Evolutionary conservation across 2,113 vertebrate species (phyloP).

Genomic region (Antennarius striatus): DNA sequence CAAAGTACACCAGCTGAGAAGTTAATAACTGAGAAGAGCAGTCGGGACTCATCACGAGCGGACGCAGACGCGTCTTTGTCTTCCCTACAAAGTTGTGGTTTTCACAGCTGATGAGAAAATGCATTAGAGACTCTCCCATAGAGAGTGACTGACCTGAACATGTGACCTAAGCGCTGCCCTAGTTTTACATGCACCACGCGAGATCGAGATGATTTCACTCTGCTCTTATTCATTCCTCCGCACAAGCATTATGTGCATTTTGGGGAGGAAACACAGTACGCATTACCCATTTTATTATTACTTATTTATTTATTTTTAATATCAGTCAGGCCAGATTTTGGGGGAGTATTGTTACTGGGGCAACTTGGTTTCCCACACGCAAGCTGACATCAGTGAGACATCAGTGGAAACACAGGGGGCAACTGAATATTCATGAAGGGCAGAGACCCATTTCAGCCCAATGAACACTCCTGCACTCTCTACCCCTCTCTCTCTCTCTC

Average conservation of each 20-base stretch:
- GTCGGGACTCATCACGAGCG: slow-evolving; percentile 40
- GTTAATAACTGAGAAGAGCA: slow-evolving; percentile 39
- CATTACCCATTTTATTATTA: not conserved
- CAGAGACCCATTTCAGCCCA: slow-evolving; percentile 74
- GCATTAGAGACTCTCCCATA: slow-evolving; percentile 70
- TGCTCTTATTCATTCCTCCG: slow-evolving; percentile 24
- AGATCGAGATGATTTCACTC: slow-evolving; percentile 61
- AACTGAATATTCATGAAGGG: slow-evolving; percentile 79
- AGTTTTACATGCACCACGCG: slow-evolving; percentile 68
- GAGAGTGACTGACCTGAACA: slow-evolving; percentile 76
- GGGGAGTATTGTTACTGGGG: slow-evolving; percentile 60
- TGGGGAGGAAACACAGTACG: slow-evolving; percentile 29
- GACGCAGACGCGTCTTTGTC: slow-evolving; percentile 44
- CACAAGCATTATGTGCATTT: slow-evolving; percentile 26
- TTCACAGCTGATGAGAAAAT: slow-evolving; percentile 64
- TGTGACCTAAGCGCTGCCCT: slow-evolving; percentile 74
- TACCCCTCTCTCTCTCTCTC: not conserved
- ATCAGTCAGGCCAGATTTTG: slow-evolving; percentile 50
- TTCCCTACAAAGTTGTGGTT: slow-evolving; percentile 31
- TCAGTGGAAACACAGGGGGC: slow-evolving; percentile 64
- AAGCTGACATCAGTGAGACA: slow-evolving; percentile 73
- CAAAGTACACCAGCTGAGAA: slow-evolving; percentile 38
- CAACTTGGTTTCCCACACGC: slow-evolving; percentile 73
- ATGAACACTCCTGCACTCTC: slow-evolving; percentile 60
- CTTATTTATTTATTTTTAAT: slow-evolving; percentile 45